Percentiles rank a stretch among this genome's conserved stretches.
phyloP scores from a whole-genome alignment of 2,888 invertebrate species.

The Drosophila mimica region DNA sequence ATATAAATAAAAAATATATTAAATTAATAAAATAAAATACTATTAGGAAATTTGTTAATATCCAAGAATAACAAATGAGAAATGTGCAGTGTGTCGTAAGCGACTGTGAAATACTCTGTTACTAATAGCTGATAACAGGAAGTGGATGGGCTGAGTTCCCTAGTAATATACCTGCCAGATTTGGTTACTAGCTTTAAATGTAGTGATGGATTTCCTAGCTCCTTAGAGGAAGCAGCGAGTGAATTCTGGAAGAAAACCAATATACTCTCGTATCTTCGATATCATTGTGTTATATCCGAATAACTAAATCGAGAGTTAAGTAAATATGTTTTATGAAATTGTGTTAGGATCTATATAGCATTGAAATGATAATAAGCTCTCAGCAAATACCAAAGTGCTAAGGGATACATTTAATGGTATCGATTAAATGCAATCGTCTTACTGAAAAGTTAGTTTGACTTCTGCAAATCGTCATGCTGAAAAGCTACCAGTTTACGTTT shows the following conservation, averaged over 20 bases:
- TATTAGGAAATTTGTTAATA: neutral
- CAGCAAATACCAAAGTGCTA: neutral
- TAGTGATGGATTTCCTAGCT: neutral
- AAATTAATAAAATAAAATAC: neutral
- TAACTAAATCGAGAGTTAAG: neutral
- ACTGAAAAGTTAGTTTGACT: neutral
- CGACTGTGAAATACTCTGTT: neutral
- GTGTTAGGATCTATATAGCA: neutral
- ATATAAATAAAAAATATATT: neutral
- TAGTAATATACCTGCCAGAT: neutral
- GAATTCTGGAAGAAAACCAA: no score
- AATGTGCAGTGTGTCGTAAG: neutral
- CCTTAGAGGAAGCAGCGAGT: no score
- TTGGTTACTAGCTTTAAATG: neutral
- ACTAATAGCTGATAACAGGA: neutral
- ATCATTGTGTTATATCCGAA: neutral
- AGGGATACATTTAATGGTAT: neutral
- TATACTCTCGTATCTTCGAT: neutral
- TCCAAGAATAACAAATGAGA: neutral
- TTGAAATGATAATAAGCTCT: neutral
- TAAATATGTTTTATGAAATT: neutral
- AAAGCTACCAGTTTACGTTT: slow-evolving; percentile 5
- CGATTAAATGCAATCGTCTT: neutral
- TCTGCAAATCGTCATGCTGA: slow-evolving; percentile 12
- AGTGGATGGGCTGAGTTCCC: neutral